Conservation (phyloP, 2,888 invertebrate species). For the Blastobasis adustella region DNA sequence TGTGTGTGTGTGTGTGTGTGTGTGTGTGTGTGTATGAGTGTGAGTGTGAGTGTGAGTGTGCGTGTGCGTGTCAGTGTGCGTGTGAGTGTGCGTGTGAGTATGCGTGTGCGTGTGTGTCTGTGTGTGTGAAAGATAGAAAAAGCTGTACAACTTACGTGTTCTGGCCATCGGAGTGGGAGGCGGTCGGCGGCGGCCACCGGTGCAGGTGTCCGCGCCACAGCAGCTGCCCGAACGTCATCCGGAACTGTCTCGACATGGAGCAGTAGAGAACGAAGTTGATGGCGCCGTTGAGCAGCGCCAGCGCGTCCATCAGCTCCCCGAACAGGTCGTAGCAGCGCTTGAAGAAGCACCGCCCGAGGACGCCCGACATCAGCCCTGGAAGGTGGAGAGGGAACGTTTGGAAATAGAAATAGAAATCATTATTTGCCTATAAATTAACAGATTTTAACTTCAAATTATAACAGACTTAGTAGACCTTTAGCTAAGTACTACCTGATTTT, state of each 20-base stretch:
- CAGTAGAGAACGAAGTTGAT: conserved; percentile 96
- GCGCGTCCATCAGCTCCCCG: conserved; percentile 91
- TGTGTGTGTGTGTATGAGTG: no score
- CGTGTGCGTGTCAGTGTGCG: no score
- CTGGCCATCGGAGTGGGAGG: conserved; percentile 76
- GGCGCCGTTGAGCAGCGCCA: conserved; percentile 92
- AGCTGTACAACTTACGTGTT: conserved; percentile 71
- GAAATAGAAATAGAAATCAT: no score
- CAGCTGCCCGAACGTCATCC: conserved; percentile 71
- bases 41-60: no score
- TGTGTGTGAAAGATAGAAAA: no score
- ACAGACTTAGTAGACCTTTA: no score
- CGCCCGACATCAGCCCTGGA: conserved; percentile 39
- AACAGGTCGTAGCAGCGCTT: conserved; percentile 85
- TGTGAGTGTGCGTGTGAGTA: no score
- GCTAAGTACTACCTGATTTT: no score
- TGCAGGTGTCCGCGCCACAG: conserved; percentile 62
- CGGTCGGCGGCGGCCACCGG: conserved; percentile 61
- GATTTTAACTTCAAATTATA: no score
- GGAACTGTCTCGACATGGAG: conserved; percentile 94
- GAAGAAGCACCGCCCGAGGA: conserved; percentile 81
- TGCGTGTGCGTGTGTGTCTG: no score
- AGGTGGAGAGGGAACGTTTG: background rate
- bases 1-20: no score
- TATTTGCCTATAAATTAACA: no score